These are phyloP conservation scores for Mesocricetus auratus DNA, from an alignment of 2,113 vertebrate genomes.

Conservation along the genomic window DNA sequence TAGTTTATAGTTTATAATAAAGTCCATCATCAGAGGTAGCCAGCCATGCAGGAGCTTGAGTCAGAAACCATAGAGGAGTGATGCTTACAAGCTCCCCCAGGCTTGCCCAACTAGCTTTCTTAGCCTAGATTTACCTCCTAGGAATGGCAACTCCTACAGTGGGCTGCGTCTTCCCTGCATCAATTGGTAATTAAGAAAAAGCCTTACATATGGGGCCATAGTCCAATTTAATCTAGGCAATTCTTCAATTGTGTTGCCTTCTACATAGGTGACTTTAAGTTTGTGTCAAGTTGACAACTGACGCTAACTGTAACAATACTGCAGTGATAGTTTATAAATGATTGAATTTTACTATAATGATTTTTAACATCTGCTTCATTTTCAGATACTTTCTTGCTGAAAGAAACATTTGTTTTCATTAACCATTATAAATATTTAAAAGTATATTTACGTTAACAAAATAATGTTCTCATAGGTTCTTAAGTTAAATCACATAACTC, in stretches of 20 bases:
- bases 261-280: neutral
- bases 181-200: neutral
- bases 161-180: neutral
- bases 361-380: constrained; percentile 24
- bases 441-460: constrained; percentile 41
- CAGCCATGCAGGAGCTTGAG: neutral
- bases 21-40: neutral
- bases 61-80: neutral
- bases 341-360: constrained; percentile 13
- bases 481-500: constrained; percentile 27
- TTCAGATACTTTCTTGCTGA: constrained; percentile 49
- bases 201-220: neutral
- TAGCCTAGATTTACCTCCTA: neutral
- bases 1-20: neutral
- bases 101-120: neutral
- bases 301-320: neutral
- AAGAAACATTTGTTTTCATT: constrained; percentile 52
- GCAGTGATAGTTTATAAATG: constrained; percentile 13
- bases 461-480: constrained; percentile 3
- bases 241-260: neutral
- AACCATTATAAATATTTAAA: constrained; percentile 10
- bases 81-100: neutral
- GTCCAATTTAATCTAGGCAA: neutral
- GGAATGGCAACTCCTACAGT: neutral
- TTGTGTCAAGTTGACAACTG: neutral